These are phyloP conservation scores for Sceloporus undulatus DNA, from an alignment of 2,113 vertebrate genomes.

Conservation along the genomic window DNA sequence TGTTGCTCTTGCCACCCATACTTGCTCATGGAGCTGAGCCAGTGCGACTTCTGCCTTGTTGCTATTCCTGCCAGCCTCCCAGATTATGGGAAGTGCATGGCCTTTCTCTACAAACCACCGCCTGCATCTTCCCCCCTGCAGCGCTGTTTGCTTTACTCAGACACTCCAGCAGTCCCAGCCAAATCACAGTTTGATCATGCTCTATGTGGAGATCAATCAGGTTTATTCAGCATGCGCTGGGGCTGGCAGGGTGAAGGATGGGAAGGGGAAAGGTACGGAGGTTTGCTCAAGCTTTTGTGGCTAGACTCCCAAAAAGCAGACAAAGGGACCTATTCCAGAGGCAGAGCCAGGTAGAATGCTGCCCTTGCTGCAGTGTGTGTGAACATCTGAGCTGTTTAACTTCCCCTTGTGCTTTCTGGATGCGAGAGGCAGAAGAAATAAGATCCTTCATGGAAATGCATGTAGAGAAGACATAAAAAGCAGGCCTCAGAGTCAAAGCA, in stretches of 20 bases:
- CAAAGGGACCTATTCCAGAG: neutral
- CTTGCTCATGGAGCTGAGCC: neutral
- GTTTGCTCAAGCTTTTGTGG: neutral
- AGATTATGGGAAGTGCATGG: neutral
- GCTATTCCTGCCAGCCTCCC: neutral
- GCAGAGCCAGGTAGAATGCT: neutral
- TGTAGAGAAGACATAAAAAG: neutral
- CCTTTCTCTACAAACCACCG: neutral
- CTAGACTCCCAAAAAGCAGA: neutral
- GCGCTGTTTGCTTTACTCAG: neutral
- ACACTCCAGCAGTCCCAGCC: neutral
- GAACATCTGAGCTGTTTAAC: neutral
- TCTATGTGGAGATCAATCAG: neutral
- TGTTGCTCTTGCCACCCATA: neutral
- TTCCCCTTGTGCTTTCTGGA: neutral
- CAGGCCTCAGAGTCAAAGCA: neutral
- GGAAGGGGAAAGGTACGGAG: neutral
- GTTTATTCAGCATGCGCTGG: neutral
- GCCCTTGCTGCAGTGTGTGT: neutral
- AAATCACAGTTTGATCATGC: constrained; percentile 11
- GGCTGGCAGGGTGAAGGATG: no score
- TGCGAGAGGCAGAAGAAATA: neutral
- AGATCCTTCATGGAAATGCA: constrained; percentile 16
- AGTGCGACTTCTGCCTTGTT: neutral
- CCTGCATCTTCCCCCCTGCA: neutral